Conservation (phyloP, 1,140 invertebrate species). For the Teleopsis dalmanni region DNA sequence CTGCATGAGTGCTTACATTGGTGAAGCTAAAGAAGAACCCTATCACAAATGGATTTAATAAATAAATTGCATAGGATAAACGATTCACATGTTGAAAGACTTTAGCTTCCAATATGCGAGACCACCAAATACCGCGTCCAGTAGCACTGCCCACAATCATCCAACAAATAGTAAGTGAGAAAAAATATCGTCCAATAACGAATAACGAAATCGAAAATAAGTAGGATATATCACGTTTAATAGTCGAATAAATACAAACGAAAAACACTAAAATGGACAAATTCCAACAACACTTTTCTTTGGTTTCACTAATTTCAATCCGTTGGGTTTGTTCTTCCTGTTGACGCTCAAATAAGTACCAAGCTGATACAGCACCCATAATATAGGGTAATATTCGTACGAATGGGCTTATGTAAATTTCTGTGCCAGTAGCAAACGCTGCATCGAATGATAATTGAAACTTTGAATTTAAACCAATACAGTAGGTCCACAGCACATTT, state of each 20-base stretch:
- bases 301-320: slow-evolving; percentile 21
- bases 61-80: slow-evolving; percentile 38
- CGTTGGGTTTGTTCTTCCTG: no score
- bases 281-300: slow-evolving; percentile 29
- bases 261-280: slow-evolving; percentile 24
- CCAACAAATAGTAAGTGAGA: slow-evolving; percentile 33
- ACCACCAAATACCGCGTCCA: slow-evolving; percentile 33
- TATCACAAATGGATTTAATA: slow-evolving; percentile 39
- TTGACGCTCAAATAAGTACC: slow-evolving; percentile 23
- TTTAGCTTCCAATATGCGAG: slow-evolving; percentile 30
- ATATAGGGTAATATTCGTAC: slow-evolving; percentile 38
- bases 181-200: slow-evolving; percentile 26
- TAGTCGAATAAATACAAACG: slow-evolving; percentile 29
- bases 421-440: slow-evolving; percentile 27
- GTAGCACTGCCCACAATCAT: slow-evolving; percentile 39
- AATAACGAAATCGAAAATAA: slow-evolving; percentile 25
- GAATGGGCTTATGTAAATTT: slow-evolving; percentile 38
- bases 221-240: slow-evolving; percentile 32
- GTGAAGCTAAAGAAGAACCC: slow-evolving; percentile 29
- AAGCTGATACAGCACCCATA: slow-evolving; percentile 30
- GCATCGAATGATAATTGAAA: slow-evolving; percentile 38
- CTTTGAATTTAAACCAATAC: slow-evolving; percentile 23
- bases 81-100: slow-evolving; percentile 40
- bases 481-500: slow-evolving; percentile 27
- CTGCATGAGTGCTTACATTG: slow-evolving; percentile 28